phyloP scores from a whole-genome alignment of 2,113 vertebrate species.

The Microtus montanus region DNA sequence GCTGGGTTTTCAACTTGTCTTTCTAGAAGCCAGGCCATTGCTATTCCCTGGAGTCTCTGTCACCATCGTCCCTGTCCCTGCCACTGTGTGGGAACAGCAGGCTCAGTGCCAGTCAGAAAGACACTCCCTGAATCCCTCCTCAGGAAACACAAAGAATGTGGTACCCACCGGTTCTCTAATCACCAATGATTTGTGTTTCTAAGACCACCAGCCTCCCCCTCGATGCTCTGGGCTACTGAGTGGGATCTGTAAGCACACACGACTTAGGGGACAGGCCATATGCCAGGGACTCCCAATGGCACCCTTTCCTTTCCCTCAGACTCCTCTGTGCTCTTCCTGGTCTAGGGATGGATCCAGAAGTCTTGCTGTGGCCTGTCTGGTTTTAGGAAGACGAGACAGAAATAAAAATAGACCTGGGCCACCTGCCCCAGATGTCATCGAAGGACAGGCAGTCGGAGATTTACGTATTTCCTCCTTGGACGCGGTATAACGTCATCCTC shows the following conservation, averaged over 20 bases:
- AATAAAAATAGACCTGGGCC: neutral
- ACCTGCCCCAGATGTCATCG: neutral
- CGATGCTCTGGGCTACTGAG: neutral
- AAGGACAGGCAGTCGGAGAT: neutral
- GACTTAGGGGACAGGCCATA: constrained; percentile 27
- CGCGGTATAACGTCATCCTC: neutral
- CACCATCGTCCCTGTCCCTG: neutral
- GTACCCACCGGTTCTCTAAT: neutral
- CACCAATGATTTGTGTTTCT: neutral
- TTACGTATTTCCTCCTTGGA: neutral
- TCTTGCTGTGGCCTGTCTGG: neutral
- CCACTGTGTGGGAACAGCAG: neutral
- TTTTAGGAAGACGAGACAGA: neutral
- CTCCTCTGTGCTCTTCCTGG: constrained; percentile 8
- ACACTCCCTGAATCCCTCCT: neutral
- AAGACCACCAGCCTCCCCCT: neutral
- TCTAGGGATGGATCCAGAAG: neutral
- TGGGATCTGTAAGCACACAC: constrained; percentile 19
- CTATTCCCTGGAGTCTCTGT: constrained; percentile 13
- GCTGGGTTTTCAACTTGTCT: constrained; percentile 70
- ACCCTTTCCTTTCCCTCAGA: neutral
- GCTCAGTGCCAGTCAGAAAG: neutral
- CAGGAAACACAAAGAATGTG: constrained; percentile 33
- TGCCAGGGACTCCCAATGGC: neutral
- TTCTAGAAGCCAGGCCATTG: constrained; percentile 58